A percentile compares a stretch with the other conserved stretches of the same genome.
These are phyloP conservation scores for Tuberolachnus salignus DNA, from an alignment of 2,888 invertebrate species.

Conservation along the genomic window DNA sequence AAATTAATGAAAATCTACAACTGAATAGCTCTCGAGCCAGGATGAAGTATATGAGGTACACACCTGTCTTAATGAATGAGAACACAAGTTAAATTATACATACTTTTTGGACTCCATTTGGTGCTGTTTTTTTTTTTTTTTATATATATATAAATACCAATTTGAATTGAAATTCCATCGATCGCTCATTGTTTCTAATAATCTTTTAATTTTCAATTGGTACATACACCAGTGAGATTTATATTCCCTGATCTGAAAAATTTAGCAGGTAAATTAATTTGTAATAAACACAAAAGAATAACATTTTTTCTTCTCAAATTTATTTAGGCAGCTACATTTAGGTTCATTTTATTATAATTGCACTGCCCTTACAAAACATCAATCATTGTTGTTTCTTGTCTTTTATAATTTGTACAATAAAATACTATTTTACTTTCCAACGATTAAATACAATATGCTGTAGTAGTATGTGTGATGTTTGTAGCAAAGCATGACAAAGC, in stretches of 20 bases:
- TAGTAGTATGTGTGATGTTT: not conserved
- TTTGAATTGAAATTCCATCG: too few relatives aligned
- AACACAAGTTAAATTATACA: too few relatives aligned
- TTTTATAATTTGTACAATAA: not conserved
- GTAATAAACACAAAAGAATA: too few relatives aligned
- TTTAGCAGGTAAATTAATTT: too few relatives aligned
- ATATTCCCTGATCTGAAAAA: slow-evolving; percentile 2
- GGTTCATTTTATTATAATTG: not conserved
- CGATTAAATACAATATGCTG: not conserved
- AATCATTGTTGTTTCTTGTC: not conserved
- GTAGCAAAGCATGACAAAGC: not conserved
- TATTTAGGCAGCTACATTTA: not conserved
- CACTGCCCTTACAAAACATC: not conserved
- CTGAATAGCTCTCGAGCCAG: not conserved
- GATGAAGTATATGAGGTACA: too few relatives aligned
- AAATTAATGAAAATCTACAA: not conserved
- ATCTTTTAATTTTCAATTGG: too few relatives aligned
- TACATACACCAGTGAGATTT: not conserved
- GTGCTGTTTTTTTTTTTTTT: too few relatives aligned
- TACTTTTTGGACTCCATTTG: too few relatives aligned
- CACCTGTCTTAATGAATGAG: too few relatives aligned
- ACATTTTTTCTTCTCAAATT: too few relatives aligned
- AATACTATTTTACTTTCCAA: slow-evolving; percentile 4
- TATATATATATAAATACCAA: too few relatives aligned
- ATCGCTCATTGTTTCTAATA: too few relatives aligned